These are phyloP conservation scores for Teleogryllus occipitalis DNA, from an alignment of 1,140 invertebrate species.

Conservation along the genomic window DNA sequence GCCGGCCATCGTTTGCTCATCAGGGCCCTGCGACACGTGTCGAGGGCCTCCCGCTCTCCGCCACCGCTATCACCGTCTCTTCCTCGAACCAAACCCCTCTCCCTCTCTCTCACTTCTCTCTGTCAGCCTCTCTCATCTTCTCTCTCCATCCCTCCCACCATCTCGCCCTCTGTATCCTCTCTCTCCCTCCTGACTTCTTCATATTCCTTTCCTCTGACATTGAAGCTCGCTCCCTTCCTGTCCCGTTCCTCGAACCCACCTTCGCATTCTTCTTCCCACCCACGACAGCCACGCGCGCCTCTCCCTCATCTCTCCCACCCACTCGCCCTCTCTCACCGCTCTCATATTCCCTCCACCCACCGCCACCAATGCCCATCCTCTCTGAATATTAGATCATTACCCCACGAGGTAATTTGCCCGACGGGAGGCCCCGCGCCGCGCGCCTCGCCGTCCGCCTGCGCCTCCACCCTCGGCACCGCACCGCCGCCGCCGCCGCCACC, in stretches of 20 bases:
- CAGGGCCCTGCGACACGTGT: not conserved
- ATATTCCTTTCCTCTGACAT: too few relatives aligned
- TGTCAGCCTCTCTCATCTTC: too few relatives aligned
- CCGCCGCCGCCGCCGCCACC: too few relatives aligned
- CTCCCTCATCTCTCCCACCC: not conserved
- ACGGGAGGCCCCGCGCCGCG: too few relatives aligned
- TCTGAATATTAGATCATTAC: constrained; percentile 1
- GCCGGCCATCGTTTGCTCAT: not conserved
- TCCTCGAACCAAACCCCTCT: not conserved
- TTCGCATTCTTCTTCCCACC: not conserved
- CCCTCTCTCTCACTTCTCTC: not conserved
- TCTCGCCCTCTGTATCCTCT: not conserved
- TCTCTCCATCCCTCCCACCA: not conserved
- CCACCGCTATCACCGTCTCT: not conserved
- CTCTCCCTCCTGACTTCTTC: too few relatives aligned
- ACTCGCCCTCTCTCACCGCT: too few relatives aligned
- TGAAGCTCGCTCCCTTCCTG: too few relatives aligned
- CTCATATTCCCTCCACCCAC: not conserved
- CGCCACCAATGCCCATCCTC: not conserved
- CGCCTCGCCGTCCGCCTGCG: too few relatives aligned
- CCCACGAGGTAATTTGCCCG: not conserved
- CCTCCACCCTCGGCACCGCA: too few relatives aligned
- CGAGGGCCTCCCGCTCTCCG: not conserved
- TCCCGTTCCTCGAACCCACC: not conserved
- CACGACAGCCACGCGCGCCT: not conserved